A percentile compares a stretch with the other conserved stretches of the same genome.
Evolutionary conservation across 2,888 invertebrate species (phyloP).

Genomic region (Patella pellucida): DNA sequence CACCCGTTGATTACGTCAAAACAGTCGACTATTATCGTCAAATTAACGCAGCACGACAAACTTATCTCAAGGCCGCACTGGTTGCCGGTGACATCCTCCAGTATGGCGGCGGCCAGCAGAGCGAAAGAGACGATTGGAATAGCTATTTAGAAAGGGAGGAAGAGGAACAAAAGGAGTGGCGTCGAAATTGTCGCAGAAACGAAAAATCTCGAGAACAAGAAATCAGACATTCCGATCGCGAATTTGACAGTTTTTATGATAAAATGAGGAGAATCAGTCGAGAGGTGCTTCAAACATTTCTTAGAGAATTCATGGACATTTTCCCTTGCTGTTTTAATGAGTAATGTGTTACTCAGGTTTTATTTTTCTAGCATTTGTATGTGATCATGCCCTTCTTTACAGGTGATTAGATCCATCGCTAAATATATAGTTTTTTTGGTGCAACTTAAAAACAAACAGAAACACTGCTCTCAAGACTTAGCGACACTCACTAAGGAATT

Average conservation of each 20-base stretch:
- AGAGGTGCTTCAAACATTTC: background rate
- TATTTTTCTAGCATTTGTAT: too few relatives aligned
- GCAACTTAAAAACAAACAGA: too few relatives aligned
- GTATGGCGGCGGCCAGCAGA: background rate
- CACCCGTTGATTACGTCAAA: constrained; percentile 5
- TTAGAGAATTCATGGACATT: constrained; percentile 8
- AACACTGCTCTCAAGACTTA: too few relatives aligned
- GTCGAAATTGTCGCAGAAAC: background rate
- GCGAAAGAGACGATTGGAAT: constrained; percentile 14
- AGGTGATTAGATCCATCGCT: too few relatives aligned
- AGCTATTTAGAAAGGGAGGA: background rate
- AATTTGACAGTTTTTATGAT: too few relatives aligned
- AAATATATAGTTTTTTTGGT: too few relatives aligned
- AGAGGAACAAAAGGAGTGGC: constrained; percentile 4
- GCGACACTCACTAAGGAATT: too few relatives aligned
- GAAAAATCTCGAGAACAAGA: background rate
- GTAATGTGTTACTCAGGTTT: background rate
- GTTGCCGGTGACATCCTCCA: background rate
- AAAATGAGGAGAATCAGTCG: background rate
- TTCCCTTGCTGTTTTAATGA: constrained; percentile 16
- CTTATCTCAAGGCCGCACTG: constrained; percentile 3
- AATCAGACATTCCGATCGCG: too few relatives aligned
- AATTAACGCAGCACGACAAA: constrained; percentile 12
- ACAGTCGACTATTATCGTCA: constrained; percentile 11
- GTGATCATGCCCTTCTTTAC: too few relatives aligned